These are phyloP conservation scores for Notolabrus celidotus DNA, from an alignment of 2,797 vertebrate species.

Conservation along the genomic window DNA sequence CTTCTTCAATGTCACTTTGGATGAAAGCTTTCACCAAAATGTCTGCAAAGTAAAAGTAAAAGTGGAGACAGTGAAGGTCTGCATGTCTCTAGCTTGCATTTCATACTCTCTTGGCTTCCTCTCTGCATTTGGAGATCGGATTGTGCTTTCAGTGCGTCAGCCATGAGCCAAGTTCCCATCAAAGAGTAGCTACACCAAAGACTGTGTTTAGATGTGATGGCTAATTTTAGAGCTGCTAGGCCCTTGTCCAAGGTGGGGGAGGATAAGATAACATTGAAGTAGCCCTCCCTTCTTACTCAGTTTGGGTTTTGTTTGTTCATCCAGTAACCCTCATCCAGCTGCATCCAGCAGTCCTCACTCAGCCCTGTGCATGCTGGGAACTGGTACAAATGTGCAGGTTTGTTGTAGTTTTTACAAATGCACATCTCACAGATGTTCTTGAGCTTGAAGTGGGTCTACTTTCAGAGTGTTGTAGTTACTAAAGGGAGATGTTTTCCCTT, in stretches of 20 bases:
- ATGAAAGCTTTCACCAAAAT: constrained; percentile 10
- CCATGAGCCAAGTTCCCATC: constrained; percentile 75
- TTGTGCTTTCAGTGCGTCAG: constrained; percentile 59
- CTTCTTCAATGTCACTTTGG: neutral
- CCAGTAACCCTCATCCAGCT: constrained; percentile 39
- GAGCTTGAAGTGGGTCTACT: constrained; percentile 6
- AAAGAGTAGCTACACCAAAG: constrained; percentile 72
- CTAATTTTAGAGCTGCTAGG: constrained; percentile 80
- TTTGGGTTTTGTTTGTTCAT: constrained; percentile 62
- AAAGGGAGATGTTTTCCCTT: neutral
- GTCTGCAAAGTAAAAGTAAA: constrained; percentile 12
- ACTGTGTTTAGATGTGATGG: constrained; percentile 75
- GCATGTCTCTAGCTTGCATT: constrained; percentile 46
- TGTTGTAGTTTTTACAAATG: constrained; percentile 12
- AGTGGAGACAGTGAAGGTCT: constrained; percentile 28
- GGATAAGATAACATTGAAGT: constrained; percentile 78
- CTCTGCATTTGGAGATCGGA: constrained; percentile 55
- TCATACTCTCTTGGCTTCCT: constrained; percentile 59
- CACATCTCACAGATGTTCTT: constrained; percentile 33
- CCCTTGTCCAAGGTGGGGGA: constrained; percentile 74
- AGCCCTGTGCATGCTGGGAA: constrained; percentile 22
- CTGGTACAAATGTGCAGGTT: constrained; percentile 19
- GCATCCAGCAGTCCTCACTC: constrained; percentile 11
- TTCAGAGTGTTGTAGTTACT: neutral
- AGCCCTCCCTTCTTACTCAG: constrained; percentile 43